phyloP scores from a whole-genome alignment of 2,113 vertebrate species.

The Ascaphus truei region DNA sequence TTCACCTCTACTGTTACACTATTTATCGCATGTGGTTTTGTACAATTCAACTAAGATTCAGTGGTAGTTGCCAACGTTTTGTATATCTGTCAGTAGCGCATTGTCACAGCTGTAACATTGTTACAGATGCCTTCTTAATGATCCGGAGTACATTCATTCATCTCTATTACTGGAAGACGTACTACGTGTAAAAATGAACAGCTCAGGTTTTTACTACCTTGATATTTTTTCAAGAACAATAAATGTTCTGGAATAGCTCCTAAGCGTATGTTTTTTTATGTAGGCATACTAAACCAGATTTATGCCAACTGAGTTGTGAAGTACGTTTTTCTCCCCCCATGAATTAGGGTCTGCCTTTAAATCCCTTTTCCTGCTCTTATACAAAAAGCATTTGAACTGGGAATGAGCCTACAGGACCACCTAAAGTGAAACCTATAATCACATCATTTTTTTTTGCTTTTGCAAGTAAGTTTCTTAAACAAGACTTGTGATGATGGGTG shows the following conservation, averaged over 20 bases:
- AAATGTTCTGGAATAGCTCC: constrained; percentile 6
- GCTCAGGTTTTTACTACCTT: background rate
- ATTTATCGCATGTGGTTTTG: too few species aligned
- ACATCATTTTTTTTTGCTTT: constrained; percentile 28
- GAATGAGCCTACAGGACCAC: constrained; percentile 7
- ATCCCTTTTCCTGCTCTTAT: constrained; percentile 23
- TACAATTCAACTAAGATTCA: too few species aligned
- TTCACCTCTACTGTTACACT: too few species aligned
- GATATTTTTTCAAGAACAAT: background rate
- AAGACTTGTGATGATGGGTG: constrained; percentile 31
- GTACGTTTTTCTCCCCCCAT: background rate
- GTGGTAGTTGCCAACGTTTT: too few species aligned
- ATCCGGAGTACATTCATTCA: too few species aligned
- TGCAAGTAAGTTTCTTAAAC: constrained; percentile 24
- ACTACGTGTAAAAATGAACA: constrained; percentile 1
- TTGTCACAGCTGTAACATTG: too few species aligned
- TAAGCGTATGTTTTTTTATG: constrained; percentile 7
- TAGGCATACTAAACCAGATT: constrained; percentile 11
- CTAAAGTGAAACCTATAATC: constrained; percentile 26
- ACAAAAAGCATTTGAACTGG: constrained; percentile 11
- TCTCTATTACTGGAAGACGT: too few species aligned
- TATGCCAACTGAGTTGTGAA: constrained; percentile 4
- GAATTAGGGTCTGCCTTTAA: constrained; percentile 16
- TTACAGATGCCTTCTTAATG: too few species aligned
- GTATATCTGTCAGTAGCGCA: too few species aligned